Conservation (phyloP, 1,140 invertebrate species). For the Temnothorax curvispinosus region DNA sequence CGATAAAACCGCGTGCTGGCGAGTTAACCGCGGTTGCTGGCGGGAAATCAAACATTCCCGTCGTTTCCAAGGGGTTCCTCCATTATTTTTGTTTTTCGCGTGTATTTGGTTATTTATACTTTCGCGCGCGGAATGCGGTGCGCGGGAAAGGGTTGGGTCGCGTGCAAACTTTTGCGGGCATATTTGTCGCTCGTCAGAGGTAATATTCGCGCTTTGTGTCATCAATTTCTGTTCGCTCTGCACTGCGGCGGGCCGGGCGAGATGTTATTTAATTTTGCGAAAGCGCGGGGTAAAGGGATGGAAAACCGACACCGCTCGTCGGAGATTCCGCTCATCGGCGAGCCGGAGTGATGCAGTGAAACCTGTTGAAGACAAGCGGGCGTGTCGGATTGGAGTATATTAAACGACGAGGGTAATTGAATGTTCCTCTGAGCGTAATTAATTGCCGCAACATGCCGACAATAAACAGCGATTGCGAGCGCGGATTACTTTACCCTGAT, state of each 20-base stretch:
- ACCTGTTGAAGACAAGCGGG: constrained; percentile 36
- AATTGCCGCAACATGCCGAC: constrained; percentile 4
- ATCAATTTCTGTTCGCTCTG: not conserved
- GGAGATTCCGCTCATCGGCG: not conserved
- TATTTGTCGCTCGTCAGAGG: not conserved
- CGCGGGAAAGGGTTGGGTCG: not conserved
- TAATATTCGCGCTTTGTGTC: constrained; percentile 16
- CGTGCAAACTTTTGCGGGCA: constrained; percentile 10
- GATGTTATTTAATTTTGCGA: constrained; percentile 38
- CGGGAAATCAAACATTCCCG: not conserved
- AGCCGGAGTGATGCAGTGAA: not conserved
- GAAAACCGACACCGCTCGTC: not conserved
- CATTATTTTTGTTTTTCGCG: constrained; percentile 18
- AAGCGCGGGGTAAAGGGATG: not conserved
- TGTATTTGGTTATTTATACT: constrained; percentile 21
- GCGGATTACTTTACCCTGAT: not conserved
- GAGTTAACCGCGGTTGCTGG: not conserved
- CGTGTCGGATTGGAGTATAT: constrained; percentile 1
- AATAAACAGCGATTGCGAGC: constrained; percentile 9
- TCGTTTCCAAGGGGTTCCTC: not conserved
- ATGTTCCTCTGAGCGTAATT: constrained; percentile 39
- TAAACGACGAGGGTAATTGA: constrained; percentile 35
- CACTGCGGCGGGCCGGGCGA: not conserved
- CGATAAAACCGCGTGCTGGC: constrained; percentile 8
- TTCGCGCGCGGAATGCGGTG: not conserved